phyloP scores from a whole-genome alignment of 2,113 vertebrate genomes.

The Diadophis punctatus region DNA sequence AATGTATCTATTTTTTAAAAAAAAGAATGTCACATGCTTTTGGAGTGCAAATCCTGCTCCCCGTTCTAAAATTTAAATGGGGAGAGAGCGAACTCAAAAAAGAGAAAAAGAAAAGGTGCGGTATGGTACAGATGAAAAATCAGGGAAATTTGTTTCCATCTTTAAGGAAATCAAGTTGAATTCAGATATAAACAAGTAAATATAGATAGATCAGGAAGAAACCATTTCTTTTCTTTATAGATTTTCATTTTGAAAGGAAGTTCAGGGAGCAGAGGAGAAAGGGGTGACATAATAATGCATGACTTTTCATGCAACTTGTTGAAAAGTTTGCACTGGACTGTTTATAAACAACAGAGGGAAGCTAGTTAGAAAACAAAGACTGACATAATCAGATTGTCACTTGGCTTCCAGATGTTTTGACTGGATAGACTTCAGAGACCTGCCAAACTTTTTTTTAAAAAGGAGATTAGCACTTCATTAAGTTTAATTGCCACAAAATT shows the following conservation, averaged over 20 bases:
- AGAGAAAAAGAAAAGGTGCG: background rate
- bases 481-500: background rate
- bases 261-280: background rate
- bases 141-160: background rate
- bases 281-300: background rate
- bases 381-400: background rate
- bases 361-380: background rate
- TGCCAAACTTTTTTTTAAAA: background rate
- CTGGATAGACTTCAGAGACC: background rate
- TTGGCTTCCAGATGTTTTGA: background rate
- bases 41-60: background rate
- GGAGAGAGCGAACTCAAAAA: background rate
- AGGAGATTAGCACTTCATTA: background rate
- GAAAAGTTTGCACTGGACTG: background rate
- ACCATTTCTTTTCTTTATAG: background rate
- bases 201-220: background rate
- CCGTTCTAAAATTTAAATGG: background rate
- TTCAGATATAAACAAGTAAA: background rate
- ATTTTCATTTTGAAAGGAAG: background rate
- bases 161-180: background rate
- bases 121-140: background rate
- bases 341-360: background rate
- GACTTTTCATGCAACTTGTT: background rate
- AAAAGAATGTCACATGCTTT: background rate
- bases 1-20: background rate